phyloP scores from a whole-genome alignment of 2,888 invertebrate genomes.

The Tigriopus californicus region DNA sequence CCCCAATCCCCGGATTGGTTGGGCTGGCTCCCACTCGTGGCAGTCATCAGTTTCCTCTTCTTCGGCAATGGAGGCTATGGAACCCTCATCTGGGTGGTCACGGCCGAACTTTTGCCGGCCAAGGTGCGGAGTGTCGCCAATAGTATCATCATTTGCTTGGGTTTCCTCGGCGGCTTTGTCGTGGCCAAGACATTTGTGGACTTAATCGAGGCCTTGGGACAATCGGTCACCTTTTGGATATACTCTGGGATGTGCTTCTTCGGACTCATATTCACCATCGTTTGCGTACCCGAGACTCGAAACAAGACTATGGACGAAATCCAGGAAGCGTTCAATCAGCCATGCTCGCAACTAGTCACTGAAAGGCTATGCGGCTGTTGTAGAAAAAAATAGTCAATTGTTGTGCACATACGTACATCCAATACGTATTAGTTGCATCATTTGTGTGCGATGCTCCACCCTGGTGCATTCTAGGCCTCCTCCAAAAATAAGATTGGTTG shows the following conservation, averaged over 20 bases:
- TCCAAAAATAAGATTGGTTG: no score
- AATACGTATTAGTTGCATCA: not conserved
- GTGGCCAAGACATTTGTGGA: slow-evolving; percentile 15
- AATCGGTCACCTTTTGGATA: slow-evolving; percentile 9
- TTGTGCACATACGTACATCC: no score
- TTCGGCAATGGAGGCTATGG: slow-evolving; percentile 13
- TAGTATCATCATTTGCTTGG: slow-evolving; percentile 13
- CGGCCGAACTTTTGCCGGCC: not conserved
- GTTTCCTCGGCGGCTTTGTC: slow-evolving; percentile 8
- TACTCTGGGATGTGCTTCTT: slow-evolving; percentile 9
- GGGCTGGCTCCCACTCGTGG: slow-evolving; percentile 13
- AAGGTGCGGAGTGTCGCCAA: slow-evolving; percentile 2
- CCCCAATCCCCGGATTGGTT: not conserved
- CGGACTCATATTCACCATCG: not conserved
- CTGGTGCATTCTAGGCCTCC: not conserved
- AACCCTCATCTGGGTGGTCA: slow-evolving; percentile 15
- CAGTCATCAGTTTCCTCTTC: slow-evolving; percentile 7
- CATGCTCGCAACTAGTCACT: not conserved
- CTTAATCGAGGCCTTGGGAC: not conserved
- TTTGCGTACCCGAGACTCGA: slow-evolving; percentile 15
- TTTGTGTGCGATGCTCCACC: not conserved
- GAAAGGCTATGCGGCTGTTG: not conserved
- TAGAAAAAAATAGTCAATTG: not conserved
- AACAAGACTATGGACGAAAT: slow-evolving; percentile 8
- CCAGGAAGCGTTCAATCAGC: not conserved